Base-by-base conservation (phyloP, 2,113 vertebrate genomes). In the Leuciscus idus region DNA sequence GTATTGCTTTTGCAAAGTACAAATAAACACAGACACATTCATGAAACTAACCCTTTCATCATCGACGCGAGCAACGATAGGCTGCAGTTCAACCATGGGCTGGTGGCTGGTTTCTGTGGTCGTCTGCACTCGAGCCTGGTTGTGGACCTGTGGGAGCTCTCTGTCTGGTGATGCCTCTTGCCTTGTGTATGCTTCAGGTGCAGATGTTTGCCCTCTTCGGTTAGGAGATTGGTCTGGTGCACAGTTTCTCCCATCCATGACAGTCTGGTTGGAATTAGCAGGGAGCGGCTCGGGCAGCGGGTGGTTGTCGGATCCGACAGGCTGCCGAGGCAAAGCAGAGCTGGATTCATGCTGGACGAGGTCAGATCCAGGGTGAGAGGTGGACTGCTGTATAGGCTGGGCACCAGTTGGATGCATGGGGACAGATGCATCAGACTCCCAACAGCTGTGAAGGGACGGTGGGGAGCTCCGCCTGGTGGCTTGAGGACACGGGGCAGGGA, bases 401-500 rank as follows among this genome's bases (percentile, higher is more conserved):
- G 91, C 7, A 82, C 89, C 91, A 91, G 94, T 0, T 15, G 91
- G 82, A 50, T 59, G 82, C 23, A 57, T 9, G 9, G 30, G 48
- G 19, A 68, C 82, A 9, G 89, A 88, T 81, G 52, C 86, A 15
- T 93, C 90, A 23, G 87, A 43, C 11, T 92, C 92, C 91, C 93
- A 95, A 84, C 87, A 90, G 74, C 89, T 91, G 90, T 92, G 94
- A 66, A 88, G 92, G 64, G 13, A 73, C 1, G 85, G 90, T 80
- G 91, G 84, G 9, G 92, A 90, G 77, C 64, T 90, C 84, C 86
- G 85, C 87, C 89, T 93, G 78, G 30, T 90, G 73, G 90, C 88
- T 89, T 28, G 81, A 77, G 86, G 87, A 88, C 88, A 91, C 64
- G 89, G 93, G 59, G 92, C 91, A 46, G 94, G 39, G 88, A 93